phyloP scores from a whole-genome alignment of 2,113 vertebrate genomes.

The Vulpes lagopus region DNA sequence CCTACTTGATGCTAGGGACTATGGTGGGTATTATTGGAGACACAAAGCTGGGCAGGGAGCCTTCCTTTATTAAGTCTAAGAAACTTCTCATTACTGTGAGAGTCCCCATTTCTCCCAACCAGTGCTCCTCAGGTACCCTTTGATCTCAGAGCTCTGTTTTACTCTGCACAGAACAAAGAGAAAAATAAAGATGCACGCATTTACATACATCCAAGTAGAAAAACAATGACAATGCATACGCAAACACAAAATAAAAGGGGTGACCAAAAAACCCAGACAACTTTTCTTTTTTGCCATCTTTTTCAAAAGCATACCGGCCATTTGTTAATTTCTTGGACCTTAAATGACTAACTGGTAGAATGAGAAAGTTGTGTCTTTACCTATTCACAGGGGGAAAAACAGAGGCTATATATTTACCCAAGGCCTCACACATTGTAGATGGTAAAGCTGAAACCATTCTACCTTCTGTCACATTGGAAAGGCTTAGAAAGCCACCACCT shows the following conservation, averaged over 20 bases:
- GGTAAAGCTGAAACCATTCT: background rate
- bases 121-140: background rate
- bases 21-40: fast-evolving
- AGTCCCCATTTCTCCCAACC: background rate
- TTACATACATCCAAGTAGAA: background rate
- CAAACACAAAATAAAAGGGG: background rate
- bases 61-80: background rate
- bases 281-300: background rate
- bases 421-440: background rate
- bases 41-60: too few species aligned
- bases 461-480: background rate
- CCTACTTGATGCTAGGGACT: too few species aligned
- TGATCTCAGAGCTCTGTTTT: background rate
- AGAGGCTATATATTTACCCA: background rate
- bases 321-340: background rate
- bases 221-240: background rate
- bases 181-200: background rate
- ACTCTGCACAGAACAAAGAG: background rate
- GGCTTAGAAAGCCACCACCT: background rate
- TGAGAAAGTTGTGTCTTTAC: background rate
- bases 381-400: background rate
- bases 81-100: background rate
- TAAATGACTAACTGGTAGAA: background rate
- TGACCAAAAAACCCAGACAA: background rate
- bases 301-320: background rate